Percentiles rank a stretch among this genome's conserved stretches.
Conservation (phyloP, 2,113 vertebrate genomes). For the Ceuthmochares aereus region DNA sequence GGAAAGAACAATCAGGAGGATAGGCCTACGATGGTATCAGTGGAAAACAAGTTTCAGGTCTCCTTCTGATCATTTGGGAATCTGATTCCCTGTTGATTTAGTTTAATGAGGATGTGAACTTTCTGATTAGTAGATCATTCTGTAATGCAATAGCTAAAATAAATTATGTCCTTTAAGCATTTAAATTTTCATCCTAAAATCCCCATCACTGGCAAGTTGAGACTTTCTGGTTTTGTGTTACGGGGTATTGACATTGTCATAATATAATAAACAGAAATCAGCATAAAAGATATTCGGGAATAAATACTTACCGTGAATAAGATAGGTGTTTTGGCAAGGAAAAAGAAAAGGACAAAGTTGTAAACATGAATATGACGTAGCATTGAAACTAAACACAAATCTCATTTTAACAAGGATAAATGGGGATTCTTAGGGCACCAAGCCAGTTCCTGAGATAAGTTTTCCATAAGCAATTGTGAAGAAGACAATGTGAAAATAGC, state of each 20-base stretch:
- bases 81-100: neutral
- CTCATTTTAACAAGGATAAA: neutral
- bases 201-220: neutral
- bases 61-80: neutral
- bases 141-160: conserved; percentile 1
- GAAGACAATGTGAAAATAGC: neutral
- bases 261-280: neutral
- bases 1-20: neutral
- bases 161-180: neutral
- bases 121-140: neutral
- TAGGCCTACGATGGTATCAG: neutral
- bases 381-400: neutral
- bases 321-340: neutral
- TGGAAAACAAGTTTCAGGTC: neutral
- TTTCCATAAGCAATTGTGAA: conserved; percentile 6
- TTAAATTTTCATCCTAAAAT: neutral
- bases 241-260: neutral
- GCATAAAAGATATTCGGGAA: neutral
- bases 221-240: neutral
- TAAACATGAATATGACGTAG: neutral
- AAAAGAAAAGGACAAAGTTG: neutral
- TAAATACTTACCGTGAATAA: neutral
- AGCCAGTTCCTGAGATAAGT: conserved; percentile 14
- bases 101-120: conserved; percentile 9
- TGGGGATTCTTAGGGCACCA: neutral